Conservation (phyloP, 2,888 invertebrate genomes). For the Oscheius sp. region DNA sequence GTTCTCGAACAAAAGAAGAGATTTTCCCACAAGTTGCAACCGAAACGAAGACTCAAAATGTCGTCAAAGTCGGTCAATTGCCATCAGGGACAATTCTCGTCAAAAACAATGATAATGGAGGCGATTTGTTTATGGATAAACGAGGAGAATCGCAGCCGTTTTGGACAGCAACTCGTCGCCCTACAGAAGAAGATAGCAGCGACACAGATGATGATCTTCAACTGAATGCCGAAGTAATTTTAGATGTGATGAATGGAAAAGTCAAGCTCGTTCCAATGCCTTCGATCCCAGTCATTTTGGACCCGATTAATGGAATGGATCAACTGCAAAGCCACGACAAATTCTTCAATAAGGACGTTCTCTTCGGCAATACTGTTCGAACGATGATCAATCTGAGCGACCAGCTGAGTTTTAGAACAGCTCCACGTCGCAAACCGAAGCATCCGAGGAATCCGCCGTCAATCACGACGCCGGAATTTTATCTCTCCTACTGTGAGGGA, state of each 20-base stretch:
- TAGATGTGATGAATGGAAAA: conserved; percentile 36
- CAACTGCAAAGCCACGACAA: conserved; percentile 30
- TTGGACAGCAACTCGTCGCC: neutral
- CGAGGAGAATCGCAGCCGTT: neutral
- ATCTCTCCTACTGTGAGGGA: neutral
- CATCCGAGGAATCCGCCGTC: too few species aligned
- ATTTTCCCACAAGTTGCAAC: neutral
- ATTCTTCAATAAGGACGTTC: conserved; percentile 33
- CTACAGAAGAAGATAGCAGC: conserved; percentile 25
- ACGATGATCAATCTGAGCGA: conserved; percentile 38
- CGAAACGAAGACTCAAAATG: neutral
- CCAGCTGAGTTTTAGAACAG: too few species aligned
- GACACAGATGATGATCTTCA: conserved; percentile 37
- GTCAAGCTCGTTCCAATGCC: conserved; percentile 38
- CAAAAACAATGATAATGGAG: conserved; percentile 18
- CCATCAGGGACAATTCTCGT: neutral
- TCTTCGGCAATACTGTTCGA: conserved; percentile 46
- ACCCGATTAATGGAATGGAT: conserved; percentile 27
- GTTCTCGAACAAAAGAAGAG: neutral
- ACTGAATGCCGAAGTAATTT: conserved; percentile 43
- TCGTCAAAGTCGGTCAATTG: conserved; percentile 1
- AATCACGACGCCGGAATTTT: neutral
- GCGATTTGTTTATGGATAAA: conserved; percentile 8
- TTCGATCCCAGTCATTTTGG: conserved; percentile 29
- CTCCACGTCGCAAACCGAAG: too few species aligned